Evolutionary conservation across 2,888 invertebrate genomes (phyloP), one percentile per base, ranked within the genome.

Genomic region (Erynnis tages): DNA sequence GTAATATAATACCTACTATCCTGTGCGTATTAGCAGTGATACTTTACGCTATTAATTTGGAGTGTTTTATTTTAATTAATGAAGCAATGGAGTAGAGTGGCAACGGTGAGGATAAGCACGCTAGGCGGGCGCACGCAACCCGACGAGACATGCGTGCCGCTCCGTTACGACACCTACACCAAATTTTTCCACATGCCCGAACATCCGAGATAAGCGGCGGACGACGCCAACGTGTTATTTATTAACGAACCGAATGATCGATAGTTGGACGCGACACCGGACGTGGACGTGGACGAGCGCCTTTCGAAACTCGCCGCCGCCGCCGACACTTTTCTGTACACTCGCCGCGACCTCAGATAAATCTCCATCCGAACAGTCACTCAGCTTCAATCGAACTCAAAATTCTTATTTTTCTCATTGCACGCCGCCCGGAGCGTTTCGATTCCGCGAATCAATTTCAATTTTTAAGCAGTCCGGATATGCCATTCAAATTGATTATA

Each of bases 241-340:
- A 89, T 89, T 87, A 89, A 88, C 89, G 89, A 89, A 89, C 86
- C 86, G 88, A 89, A 88, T 89, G 89, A 89, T 89, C 87, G 89
- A 89, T 89, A 86, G 89, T 79, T 82, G 85, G 83, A 81, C 86
- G 86, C 86, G 86, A 84, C 85, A 80, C 85, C 87, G 87, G 86
- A 84, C 87, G 81, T 73, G 65, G 76, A 71, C 73, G 71, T 76
- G 77, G 76, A 78, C 77, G 78, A 74, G 70, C 69, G 83, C 82
- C 86, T 87, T 87, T 87, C 87, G 84, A 85, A 88, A 86, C 79
- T 66, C 70, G 71, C 77, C 79, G 76, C 77, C 79, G 76, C 65
- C 64, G 64, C 59, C 69, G 68, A 66, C 66, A 68, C 66, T 65
- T 67, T 64, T 70, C 68, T 64, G 61, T 67, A 66, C 65, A 66